phyloP scores from a whole-genome alignment of 2,888 invertebrate species.

The Cheilosia vernalis region DNA sequence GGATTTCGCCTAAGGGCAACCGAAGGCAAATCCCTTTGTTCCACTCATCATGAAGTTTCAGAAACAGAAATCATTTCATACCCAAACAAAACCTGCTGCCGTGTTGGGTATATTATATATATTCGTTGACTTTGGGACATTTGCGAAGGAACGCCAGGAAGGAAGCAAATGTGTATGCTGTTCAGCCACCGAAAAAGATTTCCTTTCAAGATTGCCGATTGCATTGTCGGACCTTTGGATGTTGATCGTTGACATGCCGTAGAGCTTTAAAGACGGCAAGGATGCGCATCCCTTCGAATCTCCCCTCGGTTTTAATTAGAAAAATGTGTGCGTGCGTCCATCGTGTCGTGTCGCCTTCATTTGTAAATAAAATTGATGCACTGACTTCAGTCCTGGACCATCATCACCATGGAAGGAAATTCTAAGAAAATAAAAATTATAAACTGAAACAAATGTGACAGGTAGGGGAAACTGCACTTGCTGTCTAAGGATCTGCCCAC shows the following conservation, averaged over 20 bases:
- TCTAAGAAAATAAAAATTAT: constrained; percentile 59
- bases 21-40: constrained; percentile 60
- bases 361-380: constrained; percentile 64
- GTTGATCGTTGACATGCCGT: constrained; percentile 26
- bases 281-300: neutral
- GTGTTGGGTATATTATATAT: neutral
- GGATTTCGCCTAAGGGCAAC: constrained; percentile 56
- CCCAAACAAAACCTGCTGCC: constrained; percentile 27
- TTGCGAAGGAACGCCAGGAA: constrained; percentile 14
- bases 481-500: constrained; percentile 9
- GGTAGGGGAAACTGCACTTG: constrained; percentile 62
- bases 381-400: constrained; percentile 27
- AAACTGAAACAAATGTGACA: constrained; percentile 75
- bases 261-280: constrained; percentile 19
- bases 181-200: constrained; percentile 33
- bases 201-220: constrained; percentile 62
- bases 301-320: constrained; percentile 46
- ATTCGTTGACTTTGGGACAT: constrained; percentile 47
- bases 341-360: constrained; percentile 12
- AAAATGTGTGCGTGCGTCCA: constrained; percentile 20
- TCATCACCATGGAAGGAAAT: constrained; percentile 9
- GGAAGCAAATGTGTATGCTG: constrained; percentile 31
- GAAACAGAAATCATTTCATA: constrained; percentile 56
- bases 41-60: constrained; percentile 64
- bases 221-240: constrained; percentile 46